Evolutionary conservation across 2,113 vertebrate genomes (phyloP).

Genomic region (Catharus fuscescens): DNA sequence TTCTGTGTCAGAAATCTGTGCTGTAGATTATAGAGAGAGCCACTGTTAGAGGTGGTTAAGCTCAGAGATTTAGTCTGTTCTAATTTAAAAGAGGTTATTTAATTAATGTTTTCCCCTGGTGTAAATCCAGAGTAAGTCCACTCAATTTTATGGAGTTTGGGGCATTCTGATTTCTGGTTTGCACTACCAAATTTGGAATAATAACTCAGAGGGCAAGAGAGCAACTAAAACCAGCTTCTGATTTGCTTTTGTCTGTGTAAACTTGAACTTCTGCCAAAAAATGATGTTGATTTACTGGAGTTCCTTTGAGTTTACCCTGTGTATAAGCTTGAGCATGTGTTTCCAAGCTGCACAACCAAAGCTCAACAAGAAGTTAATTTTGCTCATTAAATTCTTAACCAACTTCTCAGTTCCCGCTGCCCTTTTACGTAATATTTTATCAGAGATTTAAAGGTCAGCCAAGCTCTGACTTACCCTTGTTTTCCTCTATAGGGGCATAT

Average conservation of each 20-base stretch:
- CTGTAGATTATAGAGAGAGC: neutral
- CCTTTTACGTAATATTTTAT: slow-evolving; percentile 56
- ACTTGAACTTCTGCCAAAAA: neutral
- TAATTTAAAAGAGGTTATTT: neutral
- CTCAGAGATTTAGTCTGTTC: neutral
- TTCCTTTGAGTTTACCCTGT: neutral
- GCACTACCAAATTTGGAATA: neutral
- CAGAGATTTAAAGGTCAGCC: slow-evolving; percentile 63
- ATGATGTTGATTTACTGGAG: neutral
- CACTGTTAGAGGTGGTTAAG: neutral
- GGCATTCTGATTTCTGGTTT: neutral
- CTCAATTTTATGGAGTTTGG: neutral
- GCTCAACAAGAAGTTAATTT: neutral
- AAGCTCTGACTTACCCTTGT: slow-evolving; percentile 31
- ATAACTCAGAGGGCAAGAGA: neutral
- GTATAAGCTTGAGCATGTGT: neutral
- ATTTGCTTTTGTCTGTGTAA: neutral
- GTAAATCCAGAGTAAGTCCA: neutral
- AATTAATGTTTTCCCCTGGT: neutral
- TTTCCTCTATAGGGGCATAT: slow-evolving; percentile 12
- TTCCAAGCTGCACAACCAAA: neutral
- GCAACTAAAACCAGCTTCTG: neutral
- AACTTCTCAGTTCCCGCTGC: neutral
- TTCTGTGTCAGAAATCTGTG: neutral
- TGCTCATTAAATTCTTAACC: slow-evolving; percentile 12